These are phyloP conservation scores for Pachliopta kotzebuea DNA, from an alignment of 2,888 invertebrate genomes.

Conservation along the genomic window DNA sequence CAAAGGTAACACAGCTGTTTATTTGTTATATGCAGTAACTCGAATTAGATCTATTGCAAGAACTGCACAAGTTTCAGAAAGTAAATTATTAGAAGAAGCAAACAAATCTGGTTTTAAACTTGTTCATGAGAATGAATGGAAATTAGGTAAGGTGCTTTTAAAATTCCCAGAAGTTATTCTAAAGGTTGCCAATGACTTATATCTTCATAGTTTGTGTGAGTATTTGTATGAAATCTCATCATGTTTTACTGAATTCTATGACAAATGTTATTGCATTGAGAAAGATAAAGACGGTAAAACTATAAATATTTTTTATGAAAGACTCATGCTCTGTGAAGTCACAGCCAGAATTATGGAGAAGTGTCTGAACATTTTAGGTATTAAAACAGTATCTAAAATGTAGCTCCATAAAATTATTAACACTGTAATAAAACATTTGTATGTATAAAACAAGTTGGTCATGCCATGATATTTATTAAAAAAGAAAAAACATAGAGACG, in stretches of 20 bases:
- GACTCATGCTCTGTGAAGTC: conserved; percentile 95
- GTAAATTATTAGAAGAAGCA: conserved; percentile 82
- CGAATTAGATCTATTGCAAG: conserved; percentile 95
- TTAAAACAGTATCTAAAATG: conserved; percentile 96
- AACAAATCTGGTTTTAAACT: conserved; percentile 83
- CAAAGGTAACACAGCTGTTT: conserved; percentile 99
- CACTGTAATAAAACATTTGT: conserved; percentile 22
- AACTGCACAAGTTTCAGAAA: conserved; percentile 84
- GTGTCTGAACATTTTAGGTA: conserved; percentile 94
- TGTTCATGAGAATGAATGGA: conserved; percentile 96
- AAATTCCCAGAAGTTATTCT: conserved; percentile 93
- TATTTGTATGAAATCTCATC: conserved; percentile 97
- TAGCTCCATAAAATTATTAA: conserved; percentile 61
- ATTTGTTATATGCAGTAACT: conserved; percentile 96
- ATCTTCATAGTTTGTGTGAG: conserved; percentile 94
- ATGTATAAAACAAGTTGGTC: conserved; percentile 14
- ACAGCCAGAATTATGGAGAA: conserved; percentile 93
- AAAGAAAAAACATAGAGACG: conserved; percentile 35
- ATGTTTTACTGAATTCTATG: conserved; percentile 97
- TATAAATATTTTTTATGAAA: conserved; percentile 89
- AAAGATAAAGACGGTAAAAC: conserved; percentile 92
- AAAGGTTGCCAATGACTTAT: conserved; percentile 90
- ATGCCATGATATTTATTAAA: conserved; percentile 26
- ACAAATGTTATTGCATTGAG: conserved; percentile 97
- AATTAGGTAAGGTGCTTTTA: conserved; percentile 92